phyloP scores from a whole-genome alignment of 2,888 invertebrate genomes.

The Diadegma fenestrale region DNA sequence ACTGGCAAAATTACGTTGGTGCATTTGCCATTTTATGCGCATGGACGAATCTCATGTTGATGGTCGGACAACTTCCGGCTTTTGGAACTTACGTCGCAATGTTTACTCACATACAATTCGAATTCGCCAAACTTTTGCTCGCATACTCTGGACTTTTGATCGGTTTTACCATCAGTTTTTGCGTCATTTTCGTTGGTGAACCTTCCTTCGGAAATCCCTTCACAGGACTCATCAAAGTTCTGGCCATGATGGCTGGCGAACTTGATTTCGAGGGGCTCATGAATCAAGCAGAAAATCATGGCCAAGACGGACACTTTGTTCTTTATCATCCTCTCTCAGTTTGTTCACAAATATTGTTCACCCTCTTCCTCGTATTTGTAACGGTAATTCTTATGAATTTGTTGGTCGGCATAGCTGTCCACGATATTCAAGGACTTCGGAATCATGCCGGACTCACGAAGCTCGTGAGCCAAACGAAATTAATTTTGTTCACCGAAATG shows the following conservation, averaged over 20 bases:
- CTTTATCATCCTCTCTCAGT: conserved; percentile 82
- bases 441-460: conserved; percentile 85
- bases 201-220: conserved; percentile 83
- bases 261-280: conserved; percentile 83
- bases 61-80: conserved; percentile 85
- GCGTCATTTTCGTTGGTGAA: conserved; percentile 83
- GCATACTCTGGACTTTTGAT: conserved; percentile 84
- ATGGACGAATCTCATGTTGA: conserved; percentile 84
- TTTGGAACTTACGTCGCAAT: conserved; percentile 86
- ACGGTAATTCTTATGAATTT: conserved; percentile 84
- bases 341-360: conserved; percentile 83
- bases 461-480: conserved; percentile 85
- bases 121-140: conserved; percentile 83
- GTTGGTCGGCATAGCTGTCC: conserved; percentile 84
- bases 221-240: conserved; percentile 82
- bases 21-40: conserved; percentile 84
- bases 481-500: conserved; percentile 85
- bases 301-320: conserved; percentile 77
- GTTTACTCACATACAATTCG: conserved; percentile 84
- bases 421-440: conserved; percentile 84
- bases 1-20: conserved; percentile 84
- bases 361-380: conserved; percentile 83
- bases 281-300: conserved; percentile 76
- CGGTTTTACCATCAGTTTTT: conserved; percentile 85
- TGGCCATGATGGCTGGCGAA: conserved; percentile 84